Evolutionary conservation across 1,140 invertebrate species (phyloP).

Genomic region (Nephotettix cincticeps): DNA sequence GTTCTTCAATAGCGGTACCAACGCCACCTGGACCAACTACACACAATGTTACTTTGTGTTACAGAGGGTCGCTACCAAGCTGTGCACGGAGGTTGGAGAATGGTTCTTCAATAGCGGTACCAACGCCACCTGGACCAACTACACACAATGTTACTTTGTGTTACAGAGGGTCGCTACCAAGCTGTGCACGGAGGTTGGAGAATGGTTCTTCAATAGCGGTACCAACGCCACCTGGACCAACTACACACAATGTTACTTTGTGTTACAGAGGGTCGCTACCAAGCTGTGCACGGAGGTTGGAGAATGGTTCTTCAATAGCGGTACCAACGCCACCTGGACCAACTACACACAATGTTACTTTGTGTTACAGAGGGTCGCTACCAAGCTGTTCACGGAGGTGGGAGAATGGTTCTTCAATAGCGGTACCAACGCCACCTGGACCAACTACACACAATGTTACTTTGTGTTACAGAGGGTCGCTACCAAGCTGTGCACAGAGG

Average conservation of each 20-base stretch:
- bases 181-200: slow-evolving; percentile 55
- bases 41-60: no score
- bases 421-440: slow-evolving; percentile 53
- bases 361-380: slow-evolving; percentile 52
- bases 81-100: no score
- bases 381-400: slow-evolving; percentile 54
- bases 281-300: no score
- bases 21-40: no score
- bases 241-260: slow-evolving; percentile 57
- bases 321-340: slow-evolving; percentile 14
- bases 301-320: no score
- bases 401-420: slow-evolving; percentile 57
- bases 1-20: no score
- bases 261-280: no score
- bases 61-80: no score
- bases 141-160: background rate
- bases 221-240: slow-evolving; percentile 57
- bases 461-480: slow-evolving; percentile 52
- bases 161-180: slow-evolving; percentile 54
- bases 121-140: background rate
- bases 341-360: background rate
- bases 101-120: no score
- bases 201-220: slow-evolving; percentile 54
- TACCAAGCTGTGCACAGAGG: slow-evolving; percentile 54
- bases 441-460: slow-evolving; percentile 59